Base-by-base conservation (phyloP, 2,113 vertebrate species). In the Pterophyllum scalare region DNA sequence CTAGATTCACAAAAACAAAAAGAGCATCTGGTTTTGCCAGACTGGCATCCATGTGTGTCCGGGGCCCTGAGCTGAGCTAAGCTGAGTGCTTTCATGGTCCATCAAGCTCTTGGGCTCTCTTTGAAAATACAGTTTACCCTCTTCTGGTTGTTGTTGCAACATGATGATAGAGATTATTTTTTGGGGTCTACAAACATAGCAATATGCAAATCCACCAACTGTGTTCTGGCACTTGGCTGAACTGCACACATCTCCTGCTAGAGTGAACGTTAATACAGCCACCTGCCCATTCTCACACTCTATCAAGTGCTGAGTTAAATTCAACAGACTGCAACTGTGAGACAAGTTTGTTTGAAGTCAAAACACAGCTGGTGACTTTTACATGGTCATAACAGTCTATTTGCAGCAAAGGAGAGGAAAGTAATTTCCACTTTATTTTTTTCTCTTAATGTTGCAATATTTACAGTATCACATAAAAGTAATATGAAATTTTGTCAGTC, bases 221-320 rank as follows among this genome's bases (percentile, higher is more conserved):
- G 54, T 58, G 26, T 22, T 38, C 26, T 67, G 22, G 31, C 28
- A 33, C 28, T 33, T 82, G 70, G 67, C 67, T 79, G 61, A 80
- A 43, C 35, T 56, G 65, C 2, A 17, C 17, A 12, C 4, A 11
- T n/a, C 49, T 59, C 24, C 17, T 31, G 22, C 24, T 59, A 54
- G 10, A 13, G 40, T 52, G 33, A 81, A 40, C 6, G 8, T 84
- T 59, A 10, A 9, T n/a, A 75, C 52, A 26, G 17, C n/a, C 83
- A 87, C 72, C 77, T 82, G 60, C 75, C 70, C 38, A 38, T 79
- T 65, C 35, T 84, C 61, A 75, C 26, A 46, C 22, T 28, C 19
- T 24, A 49, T 28, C 17, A 31, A 64, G 31, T 2, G 57, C 49
- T 35, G 9, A 46, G 52, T 31, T 61, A 35, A 81, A 49, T 35